phyloP scores from a whole-genome alignment of 2,888 invertebrate genomes.

The Cantharis flavilabris region DNA sequence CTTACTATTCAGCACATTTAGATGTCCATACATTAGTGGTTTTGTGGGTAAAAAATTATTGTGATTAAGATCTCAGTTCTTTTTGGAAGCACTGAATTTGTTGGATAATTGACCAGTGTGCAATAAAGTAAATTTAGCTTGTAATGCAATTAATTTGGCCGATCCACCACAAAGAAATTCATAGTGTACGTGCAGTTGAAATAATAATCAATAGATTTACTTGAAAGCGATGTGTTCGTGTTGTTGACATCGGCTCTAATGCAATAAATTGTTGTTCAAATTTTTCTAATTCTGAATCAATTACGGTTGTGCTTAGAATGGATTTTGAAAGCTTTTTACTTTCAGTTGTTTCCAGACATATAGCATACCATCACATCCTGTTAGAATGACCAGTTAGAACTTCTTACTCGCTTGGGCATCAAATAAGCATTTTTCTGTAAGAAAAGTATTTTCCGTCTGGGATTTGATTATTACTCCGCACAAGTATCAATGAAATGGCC shows the following conservation, averaged over 20 bases:
- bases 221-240: neutral
- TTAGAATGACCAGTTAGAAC: neutral
- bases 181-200: neutral
- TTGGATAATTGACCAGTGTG: neutral
- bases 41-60: neutral
- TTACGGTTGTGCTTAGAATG: no score
- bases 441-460: neutral
- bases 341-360: neutral
- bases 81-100: neutral
- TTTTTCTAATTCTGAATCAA: neutral
- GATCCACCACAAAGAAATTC: neutral
- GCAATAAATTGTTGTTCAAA: neutral
- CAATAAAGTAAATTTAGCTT: neutral
- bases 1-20: no score
- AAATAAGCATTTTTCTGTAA: neutral
- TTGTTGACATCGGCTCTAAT: neutral
- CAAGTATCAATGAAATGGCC: neutral
- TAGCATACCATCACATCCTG: neutral
- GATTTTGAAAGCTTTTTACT: no score
- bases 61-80: neutral
- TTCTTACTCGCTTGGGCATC: neutral
- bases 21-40: no score
- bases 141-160: neutral
- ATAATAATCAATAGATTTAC: neutral
- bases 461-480: neutral